Evolutionary conservation across 1,140 invertebrate genomes (phyloP).

Genomic region (Brachionus angularis): DNA sequence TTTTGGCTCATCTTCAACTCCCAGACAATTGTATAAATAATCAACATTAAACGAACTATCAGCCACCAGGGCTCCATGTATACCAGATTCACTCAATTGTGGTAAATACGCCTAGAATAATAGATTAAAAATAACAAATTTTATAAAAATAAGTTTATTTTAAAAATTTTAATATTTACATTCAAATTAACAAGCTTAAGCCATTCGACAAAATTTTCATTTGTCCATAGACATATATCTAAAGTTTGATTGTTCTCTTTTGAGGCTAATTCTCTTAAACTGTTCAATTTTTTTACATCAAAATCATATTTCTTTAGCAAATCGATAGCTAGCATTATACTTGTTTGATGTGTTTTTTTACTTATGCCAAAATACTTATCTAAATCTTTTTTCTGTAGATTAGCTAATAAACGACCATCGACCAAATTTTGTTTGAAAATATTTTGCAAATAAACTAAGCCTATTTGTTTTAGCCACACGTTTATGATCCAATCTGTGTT

Average conservation of each 20-base stretch:
- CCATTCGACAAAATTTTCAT: conserved; percentile 32
- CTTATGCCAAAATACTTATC: conserved; percentile 34
- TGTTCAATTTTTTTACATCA: conserved; percentile 1
- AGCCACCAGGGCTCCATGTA: conserved; percentile 40
- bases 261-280: neutral
- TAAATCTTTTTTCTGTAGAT: conserved; percentile 32
- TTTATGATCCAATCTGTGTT: conserved; percentile 32
- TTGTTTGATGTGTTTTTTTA: conserved; percentile 15
- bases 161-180: neutral
- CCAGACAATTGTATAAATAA: conserved; percentile 11
- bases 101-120: neutral
- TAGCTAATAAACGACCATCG: conserved; percentile 28
- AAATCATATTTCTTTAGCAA: conserved; percentile 2
- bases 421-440: conserved; percentile 40
- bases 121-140: neutral
- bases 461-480: conserved; percentile 25
- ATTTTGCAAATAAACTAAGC: conserved; percentile 8
- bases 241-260: conserved; percentile 31
- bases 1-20: conserved; percentile 16
- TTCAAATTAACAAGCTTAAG: conserved; percentile 36
- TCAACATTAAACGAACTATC: conserved; percentile 39
- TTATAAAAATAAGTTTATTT: neutral
- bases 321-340: conserved; percentile 30
- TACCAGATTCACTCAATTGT: conserved; percentile 32
- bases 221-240: conserved; percentile 32